Evolutionary conservation across 35 echinoderm and acorn worm species (phyloP), one percentile per base, ranked within the genome.

Genomic region (Strongylocentrotus purpuratus): DNA sequence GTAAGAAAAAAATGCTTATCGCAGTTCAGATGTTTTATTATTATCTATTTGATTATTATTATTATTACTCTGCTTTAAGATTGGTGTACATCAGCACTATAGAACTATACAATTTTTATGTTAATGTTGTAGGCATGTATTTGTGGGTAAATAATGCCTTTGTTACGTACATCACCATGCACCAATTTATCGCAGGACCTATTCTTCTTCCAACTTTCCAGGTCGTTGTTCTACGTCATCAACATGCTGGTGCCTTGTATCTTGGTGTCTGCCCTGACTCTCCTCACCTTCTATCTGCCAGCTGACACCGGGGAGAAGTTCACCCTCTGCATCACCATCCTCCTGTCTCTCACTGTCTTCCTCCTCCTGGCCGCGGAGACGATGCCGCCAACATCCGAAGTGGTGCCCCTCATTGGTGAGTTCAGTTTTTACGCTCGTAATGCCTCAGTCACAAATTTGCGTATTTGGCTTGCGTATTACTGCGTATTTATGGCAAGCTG

Each of bases 291-390:
- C 85, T 97, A 96, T 88, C 92, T 99, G 22, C 96, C 98, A 32
- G 96, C 98, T 33, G 97, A 99, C 46, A 95, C 98, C 22, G 94
- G 95, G 20, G 97, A 99, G 95, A 99, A 99, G 94, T 78, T 99
- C 25, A 99, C 98, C 33, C 98, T 99, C 47, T 97, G 98, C 46
- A 99, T 99, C 90, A 99, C 98, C 48, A 99, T 99, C 48, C 98
- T 99, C 18, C 95, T 99, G 0, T 99, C 98, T 17, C 89, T 99
- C 17, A 96, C 95, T 94, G 98, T 99, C 33, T 99, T 99, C 59
- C 90, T 99, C 28, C 94, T 97, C 7, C 91, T 99, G 50, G 98
- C 96, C 0, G 96, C 96, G 4, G 98, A 99, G 94, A 99, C 98
- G 5, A 97, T 99, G 96, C 98, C 98, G 0, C 98, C 98, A 7